Base-by-base conservation (phyloP, 2,888 invertebrate genomes). In the Steinernema hermaphroditum region DNA sequence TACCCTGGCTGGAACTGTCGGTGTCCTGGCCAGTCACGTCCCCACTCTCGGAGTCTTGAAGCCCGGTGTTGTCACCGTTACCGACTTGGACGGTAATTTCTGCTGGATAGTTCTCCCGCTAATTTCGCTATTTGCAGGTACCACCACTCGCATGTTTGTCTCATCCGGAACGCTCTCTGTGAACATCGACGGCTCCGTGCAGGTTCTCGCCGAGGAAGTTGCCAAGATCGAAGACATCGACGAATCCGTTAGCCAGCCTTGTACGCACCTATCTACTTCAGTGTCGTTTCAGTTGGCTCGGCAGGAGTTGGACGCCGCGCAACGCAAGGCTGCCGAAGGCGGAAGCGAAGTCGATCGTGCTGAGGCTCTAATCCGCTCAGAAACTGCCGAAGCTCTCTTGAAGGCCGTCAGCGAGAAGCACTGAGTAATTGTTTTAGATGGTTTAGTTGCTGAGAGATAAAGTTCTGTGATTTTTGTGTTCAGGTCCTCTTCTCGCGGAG, bases 131-230 rank as follows among this genome's bases (percentile, higher is more conserved):
- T 24, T 77, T 84, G 49, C 68, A 84, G 85, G 85, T 71, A 76
- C 76, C 24, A 77, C 80, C 50, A 73, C 75, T 24, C 81, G 82
- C 70, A 73, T 81, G 71, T 85, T 85, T 70, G 85, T 86, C 16
- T 85, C 85, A 27, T 85, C 85, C 16, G 85, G 85, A 72, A 83
- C 84, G 29, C 78, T 85, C n/a, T 83, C 85, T n/a, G 81, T 85
- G 76, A 85, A 86, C 79, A 85, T 86, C 71, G 85, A 85, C 74
- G 85, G 85, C 73, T 74, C 80, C 14, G 80, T 80, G 78, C 84
- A 84, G 73, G 85, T 85, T 74, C 80, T 85, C 44, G 85, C 84
- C 34, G 85, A 85, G 71, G 85, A 84, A 72, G 75, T 78, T 29
- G 74, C 78, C 44, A 77, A 80, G 34, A 72, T 83, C 72, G 82